Evolutionary conservation across 2,797 vertebrate species (phyloP), one percentile per base, ranked within the genome.

Genomic region (Paedocypris micromegethes): DNA sequence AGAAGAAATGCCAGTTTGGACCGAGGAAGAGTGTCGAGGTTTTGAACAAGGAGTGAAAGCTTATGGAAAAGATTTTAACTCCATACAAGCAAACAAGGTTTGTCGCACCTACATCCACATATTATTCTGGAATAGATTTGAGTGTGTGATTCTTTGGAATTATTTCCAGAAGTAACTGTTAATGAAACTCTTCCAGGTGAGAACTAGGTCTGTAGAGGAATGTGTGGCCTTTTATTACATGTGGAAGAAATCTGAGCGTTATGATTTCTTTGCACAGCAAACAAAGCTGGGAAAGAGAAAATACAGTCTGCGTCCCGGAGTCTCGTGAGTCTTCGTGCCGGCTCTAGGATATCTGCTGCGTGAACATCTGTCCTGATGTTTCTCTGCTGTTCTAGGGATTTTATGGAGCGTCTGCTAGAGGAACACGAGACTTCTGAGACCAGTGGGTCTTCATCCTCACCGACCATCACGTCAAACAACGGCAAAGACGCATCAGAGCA

Each of bases 211-310:
- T 54, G 94, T 98, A 84, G 93, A 94, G 80, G 94, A 98, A 82
- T 95, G 96, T 88, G 93, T 98, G 83, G 95, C 94, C 52, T 97
- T 98, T 85, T 98, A 96, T 86, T 98, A 95, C 85, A 97, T 97
- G 93, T 96, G 94, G 94, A 98, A 96, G 84, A 98, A 97, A 82
- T 98, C 94, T 38, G 94, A 97, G 85, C 92, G 94, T 82, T 97
- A 96, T 48, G 93, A 95, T 90, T 97, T 97, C 90, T 98, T 96
- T 88, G 94, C 95, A 79, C 94, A 98, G 87, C 95, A 98, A 88
- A 97, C 95, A 7, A 90, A 94, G 54, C 94, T 98, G 78, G 95
- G 96, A 76, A 98, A 97, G 92, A 96, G 97, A 88, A 98, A 97
- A 86, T 96, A 97, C 80, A 95, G 93, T 82, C 93, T 97, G 79